Base-by-base conservation (phyloP, 2,113 vertebrate species). In the Corythoichthys intestinalis region DNA sequence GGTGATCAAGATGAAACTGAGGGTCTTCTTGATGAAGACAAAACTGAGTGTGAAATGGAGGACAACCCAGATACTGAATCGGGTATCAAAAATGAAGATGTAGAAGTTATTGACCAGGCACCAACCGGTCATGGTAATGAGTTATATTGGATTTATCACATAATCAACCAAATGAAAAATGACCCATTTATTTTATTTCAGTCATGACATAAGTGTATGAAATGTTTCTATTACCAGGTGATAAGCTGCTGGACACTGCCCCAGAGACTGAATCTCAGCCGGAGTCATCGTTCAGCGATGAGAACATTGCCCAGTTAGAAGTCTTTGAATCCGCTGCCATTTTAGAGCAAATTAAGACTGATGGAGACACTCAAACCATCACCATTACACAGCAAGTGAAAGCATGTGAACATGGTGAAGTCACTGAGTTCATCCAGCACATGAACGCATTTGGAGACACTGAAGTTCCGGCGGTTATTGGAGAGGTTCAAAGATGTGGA, bases 121-220 rank as follows among this genome's bases (percentile, higher is more conserved):
- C 28, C 9, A 4, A 63, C 39, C 3, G 2, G 6, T 69, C 12
- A 41, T 6, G 80, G 84, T 85, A 79, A 74, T 50, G 71, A 2
- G 35, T 7, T 47, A 57, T 12, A 0, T 47, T 47, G 11, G 20
- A 58, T 63, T 47, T 38, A 47, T 47, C 3, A 47, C 61, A 47
- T 44, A 7, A 44, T 47, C 44, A 62, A 46, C 9, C 39, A 44
- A 38, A 44, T 17, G n/a, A 6, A 20, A 62, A 34, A 56, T 53
- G 2, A 15, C 56, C 34, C 1, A 4, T 34, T 56, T 34, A 11
- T 56, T 56, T 1, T 58, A 6, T 58, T 7, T 28, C 10, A 62
- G 0, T 62, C 0, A 15, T 56, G 10, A 34, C 28, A 56, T 37
- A 13, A 34, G n/a, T 34, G 20, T 34, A 34, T 56, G 20, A 57